A percentile compares a stretch with the other conserved stretches of the same genome.
phyloP scores from a whole-genome alignment of 2,113 vertebrate species.

The Himantopus leucocephalus region DNA sequence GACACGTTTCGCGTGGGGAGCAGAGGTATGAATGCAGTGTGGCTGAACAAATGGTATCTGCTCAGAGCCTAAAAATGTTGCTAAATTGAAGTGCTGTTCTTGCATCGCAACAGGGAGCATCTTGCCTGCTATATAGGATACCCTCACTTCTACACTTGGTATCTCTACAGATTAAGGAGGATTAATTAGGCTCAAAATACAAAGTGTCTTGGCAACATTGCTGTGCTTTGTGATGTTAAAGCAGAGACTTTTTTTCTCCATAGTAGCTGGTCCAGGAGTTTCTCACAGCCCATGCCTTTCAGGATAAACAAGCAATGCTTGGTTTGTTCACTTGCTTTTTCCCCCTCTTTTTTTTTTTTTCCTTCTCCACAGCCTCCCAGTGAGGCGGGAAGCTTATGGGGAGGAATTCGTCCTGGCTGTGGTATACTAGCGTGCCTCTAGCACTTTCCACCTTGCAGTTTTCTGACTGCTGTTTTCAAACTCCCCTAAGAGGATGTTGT shows the following conservation, averaged over 20 bases:
- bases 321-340: neutral
- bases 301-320: neutral
- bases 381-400: neutral
- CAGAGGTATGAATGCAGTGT: neutral
- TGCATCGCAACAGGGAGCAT: neutral
- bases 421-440: neutral
- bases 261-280: neutral
- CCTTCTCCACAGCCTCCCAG: neutral
- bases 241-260: neutral
- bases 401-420: neutral
- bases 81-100: neutral
- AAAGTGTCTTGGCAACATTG: neutral
- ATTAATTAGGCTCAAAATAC: conserved; percentile 54
- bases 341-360: neutral
- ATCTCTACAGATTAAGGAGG: neutral
- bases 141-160: neutral
- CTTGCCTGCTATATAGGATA: neutral
- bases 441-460: neutral
- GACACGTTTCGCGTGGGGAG: neutral
- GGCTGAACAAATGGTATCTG: neutral
- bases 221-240: conserved; percentile 14
- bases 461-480: neutral
- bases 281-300: neutral
- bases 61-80: neutral
- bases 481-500: neutral